Base-by-base conservation (phyloP, 2,797 vertebrate species). In the Anabas testudineus region DNA sequence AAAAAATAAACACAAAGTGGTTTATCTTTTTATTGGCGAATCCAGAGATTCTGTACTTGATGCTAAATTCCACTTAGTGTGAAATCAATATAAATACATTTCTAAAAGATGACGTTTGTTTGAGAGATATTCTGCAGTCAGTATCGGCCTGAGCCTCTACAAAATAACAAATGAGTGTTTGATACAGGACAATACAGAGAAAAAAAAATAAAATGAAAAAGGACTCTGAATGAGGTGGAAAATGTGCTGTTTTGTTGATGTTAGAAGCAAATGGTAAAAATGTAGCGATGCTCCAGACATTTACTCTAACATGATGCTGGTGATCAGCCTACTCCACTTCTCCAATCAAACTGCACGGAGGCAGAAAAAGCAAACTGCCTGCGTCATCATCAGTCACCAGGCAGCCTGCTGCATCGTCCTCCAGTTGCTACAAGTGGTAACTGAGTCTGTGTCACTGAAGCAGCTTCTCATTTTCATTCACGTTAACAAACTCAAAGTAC, bases 1-100 rank as follows among this genome's bases (percentile, higher is more conserved):
- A 34, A 46, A 82, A 60, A 85, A 84, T n/a, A 59, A 87, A 88
- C 65, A 83, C 69, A 84, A 85, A 87, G 83, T 87, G 80, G 61
- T 90, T 92, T 60, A 81, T 90, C 74, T 71, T 85, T 94, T 92
- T 91, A 93, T 91, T 94, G 84, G 83, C 69, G 87, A 95, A 94
- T 91, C 91, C 84, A 91, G 83, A 90, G 92, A 94, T 92, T 92
- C 92, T 88, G 87, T 79, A 87, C 74, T 87, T 86, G 43, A 64
- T 80, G 75, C 70, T 86, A 89, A 91, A 91, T 92, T 91, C 91
- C 93, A 94, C 91, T 59, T 67, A 55, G 52, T 30, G 92, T 93
- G 93, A 94, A 94, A 93, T 92, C 56, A 83, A 91, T 92, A 94
- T 94, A 94, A 93, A 95, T 94, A 94, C 89, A 85, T 85, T 74